These are phyloP conservation scores for Pterostichus niger DNA, from an alignment of 2,888 invertebrate species.

Conservation along the genomic window DNA sequence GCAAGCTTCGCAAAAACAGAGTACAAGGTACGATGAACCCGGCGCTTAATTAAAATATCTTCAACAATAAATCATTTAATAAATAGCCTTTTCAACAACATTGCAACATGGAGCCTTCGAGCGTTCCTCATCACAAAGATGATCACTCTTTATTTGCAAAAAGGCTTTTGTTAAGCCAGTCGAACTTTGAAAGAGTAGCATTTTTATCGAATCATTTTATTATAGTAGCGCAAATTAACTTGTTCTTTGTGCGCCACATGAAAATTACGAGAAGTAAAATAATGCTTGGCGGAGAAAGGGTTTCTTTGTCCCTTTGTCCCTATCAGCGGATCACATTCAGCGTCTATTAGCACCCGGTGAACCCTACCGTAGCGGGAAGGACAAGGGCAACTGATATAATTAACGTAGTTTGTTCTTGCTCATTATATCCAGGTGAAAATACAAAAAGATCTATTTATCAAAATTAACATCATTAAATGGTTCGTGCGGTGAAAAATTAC, in stretches of 20 bases:
- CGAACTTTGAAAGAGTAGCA: neutral
- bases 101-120: neutral
- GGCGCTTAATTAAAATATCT: constrained; percentile 42
- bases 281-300: constrained; percentile 11
- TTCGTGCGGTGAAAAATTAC: constrained; percentile 70
- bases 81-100: constrained; percentile 35
- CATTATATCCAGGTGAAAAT: constrained; percentile 67
- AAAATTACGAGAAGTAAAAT: constrained; percentile 22
- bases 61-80: constrained; percentile 49
- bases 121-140: neutral
- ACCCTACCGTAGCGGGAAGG: constrained; percentile 12
- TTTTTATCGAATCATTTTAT: constrained; percentile 32
- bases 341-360: constrained; percentile 48
- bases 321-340: constrained; percentile 61
- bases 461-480: constrained; percentile 71
- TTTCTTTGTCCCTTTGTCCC: constrained; percentile 52
- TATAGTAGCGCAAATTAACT: constrained; percentile 29
- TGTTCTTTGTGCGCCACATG: constrained; percentile 4
- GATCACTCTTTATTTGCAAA: constrained; percentile 1
- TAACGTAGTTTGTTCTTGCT: constrained; percentile 64
- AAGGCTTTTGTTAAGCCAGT: neutral
- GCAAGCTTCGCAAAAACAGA: constrained; percentile 5
- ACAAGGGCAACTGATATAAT: constrained; percentile 54
- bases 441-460: constrained; percentile 70
- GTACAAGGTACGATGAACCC: constrained; percentile 29